Percentiles rank a stretch among this genome's conserved stretches.
Evolutionary conservation across 2,888 invertebrate species (phyloP).

Genomic region (Cancer borealis): DNA sequence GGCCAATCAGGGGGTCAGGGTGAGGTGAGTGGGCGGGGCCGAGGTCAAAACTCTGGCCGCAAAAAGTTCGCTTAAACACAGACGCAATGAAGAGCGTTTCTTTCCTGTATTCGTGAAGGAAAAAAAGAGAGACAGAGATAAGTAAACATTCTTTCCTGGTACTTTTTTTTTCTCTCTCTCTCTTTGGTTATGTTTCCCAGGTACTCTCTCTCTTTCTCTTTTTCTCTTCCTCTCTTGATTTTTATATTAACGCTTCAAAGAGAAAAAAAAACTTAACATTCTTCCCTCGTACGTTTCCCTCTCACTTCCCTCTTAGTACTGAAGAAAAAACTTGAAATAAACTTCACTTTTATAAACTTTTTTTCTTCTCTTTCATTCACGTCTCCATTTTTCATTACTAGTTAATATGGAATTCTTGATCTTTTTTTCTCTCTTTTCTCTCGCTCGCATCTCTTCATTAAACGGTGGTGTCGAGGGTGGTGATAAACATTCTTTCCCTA

Average conservation of each 20-base stretch:
- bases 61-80: conserved; percentile 25
- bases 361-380: neutral
- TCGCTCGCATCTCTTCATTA: no score
- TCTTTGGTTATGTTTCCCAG: neutral
- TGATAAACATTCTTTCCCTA: neutral
- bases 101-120: neutral
- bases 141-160: neutral
- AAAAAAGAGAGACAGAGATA: neutral
- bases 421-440: no score
- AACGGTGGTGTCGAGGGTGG: neutral
- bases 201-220: neutral
- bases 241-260: neutral
- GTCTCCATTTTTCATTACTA: neutral
- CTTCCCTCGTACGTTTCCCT: neutral
- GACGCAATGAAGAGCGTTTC: neutral
- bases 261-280: no score
- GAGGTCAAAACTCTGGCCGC: neutral
- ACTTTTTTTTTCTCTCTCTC: neutral
- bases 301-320: neutral
- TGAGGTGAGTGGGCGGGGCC: conserved; percentile 34
- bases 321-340: neutral
- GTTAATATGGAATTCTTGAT: no score
- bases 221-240: neutral
- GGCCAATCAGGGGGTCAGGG: neutral
- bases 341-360: neutral